Evolutionary conservation across 2,888 invertebrate species (phyloP).

Genomic region (Vandiemenella viatica): DNA sequence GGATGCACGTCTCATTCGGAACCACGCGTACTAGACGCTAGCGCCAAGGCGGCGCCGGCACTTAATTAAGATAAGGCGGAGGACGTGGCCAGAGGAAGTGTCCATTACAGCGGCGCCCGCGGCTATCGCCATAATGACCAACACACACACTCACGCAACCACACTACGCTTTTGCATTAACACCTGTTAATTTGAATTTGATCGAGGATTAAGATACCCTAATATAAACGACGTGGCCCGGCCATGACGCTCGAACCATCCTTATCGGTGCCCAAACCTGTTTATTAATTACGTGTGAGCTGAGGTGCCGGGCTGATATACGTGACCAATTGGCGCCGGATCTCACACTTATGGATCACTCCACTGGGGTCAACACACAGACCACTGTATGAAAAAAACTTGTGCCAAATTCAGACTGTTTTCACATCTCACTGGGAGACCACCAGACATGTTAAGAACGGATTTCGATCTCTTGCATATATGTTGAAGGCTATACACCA

Average conservation of each 20-base stretch:
- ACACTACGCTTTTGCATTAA: conserved; percentile 1
- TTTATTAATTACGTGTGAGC: not conserved
- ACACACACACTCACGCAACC: not conserved
- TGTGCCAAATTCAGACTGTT: too few relatives aligned
- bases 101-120: not conserved
- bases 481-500: too few relatives aligned
- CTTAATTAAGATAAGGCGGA: conserved; percentile 3
- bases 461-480: too few relatives aligned
- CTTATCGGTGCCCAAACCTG: not conserved
- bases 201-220: conserved; percentile 2
- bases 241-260: not conserved
- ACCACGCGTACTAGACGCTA: too few relatives aligned
- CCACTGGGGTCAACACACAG: too few relatives aligned
- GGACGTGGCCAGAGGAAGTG: conserved; percentile 1
- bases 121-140: not conserved
- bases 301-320: too few relatives aligned
- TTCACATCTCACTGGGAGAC: too few relatives aligned
- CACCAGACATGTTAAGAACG: too few relatives aligned
- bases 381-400: too few relatives aligned
- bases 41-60: not conserved
- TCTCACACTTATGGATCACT: too few relatives aligned
- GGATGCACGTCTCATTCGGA: too few relatives aligned
- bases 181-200: conserved; percentile 4
- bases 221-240: not conserved
- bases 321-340: too few relatives aligned